Conservation (phyloP, 35 echinoderm and acorn worm genomes). For the Eucidaris tribuloides region DNA sequence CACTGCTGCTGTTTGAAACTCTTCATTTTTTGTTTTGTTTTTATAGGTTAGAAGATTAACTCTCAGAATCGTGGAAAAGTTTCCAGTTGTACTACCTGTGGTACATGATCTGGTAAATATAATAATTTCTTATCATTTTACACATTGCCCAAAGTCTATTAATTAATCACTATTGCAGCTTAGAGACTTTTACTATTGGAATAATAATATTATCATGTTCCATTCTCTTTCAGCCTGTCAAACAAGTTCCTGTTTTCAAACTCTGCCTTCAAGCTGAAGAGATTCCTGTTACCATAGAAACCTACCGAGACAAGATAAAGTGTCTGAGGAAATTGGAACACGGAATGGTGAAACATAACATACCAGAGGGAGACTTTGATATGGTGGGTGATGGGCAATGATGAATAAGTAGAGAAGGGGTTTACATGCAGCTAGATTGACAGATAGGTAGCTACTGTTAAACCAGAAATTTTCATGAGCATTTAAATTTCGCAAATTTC, state of each 20-base stretch:
- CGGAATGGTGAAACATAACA: constrained; percentile 28
- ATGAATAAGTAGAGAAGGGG: too few species aligned
- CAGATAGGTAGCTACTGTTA: too few species aligned
- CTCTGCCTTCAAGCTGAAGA: constrained; percentile 74
- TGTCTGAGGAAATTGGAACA: constrained; percentile 65
- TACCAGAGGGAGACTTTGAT: constrained; percentile 61
- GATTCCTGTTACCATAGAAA: constrained; percentile 56
- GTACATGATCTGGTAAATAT: constrained; percentile 53
- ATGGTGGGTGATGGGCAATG: too few species aligned
- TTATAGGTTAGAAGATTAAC: constrained; percentile 61
- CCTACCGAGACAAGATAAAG: constrained; percentile 87
- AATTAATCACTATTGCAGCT: too few species aligned
- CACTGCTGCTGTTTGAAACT: too few species aligned
- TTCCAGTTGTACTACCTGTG: constrained; percentile 49
- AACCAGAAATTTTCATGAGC: too few species aligned
- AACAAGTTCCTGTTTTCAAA: constrained; percentile 58
- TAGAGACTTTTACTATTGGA: too few species aligned
- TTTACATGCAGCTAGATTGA: too few species aligned
- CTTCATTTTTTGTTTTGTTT: background rate
- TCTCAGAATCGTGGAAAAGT: constrained; percentile 47
- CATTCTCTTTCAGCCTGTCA: constrained; percentile 27
- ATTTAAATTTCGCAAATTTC: too few species aligned
- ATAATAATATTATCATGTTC: too few species aligned
- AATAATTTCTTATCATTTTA: background rate
- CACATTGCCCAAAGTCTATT: too few species aligned